Evolutionary conservation across 2,797 vertebrate genomes (phyloP).

Genomic region (Acrossocheilus wenchowensis): DNA sequence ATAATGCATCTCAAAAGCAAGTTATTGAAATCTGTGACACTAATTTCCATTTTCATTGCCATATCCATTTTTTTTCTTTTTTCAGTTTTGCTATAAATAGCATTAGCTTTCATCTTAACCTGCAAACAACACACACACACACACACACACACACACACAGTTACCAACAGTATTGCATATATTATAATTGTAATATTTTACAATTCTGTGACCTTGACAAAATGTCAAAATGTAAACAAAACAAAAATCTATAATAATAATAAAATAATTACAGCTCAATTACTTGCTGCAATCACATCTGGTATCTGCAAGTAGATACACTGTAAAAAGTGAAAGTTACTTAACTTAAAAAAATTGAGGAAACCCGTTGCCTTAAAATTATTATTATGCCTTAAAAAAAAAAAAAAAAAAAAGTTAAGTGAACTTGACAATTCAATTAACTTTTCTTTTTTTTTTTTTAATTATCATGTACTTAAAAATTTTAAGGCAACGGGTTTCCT

Average conservation of each 20-base stretch:
- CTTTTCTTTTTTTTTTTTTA: no score
- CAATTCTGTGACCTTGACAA: neutral
- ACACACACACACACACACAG: neutral
- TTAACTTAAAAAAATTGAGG: no score
- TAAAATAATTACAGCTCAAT: neutral
- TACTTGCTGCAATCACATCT: neutral
- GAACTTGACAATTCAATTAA: no score
- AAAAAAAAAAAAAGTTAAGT: no score
- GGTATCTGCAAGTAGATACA: no score
- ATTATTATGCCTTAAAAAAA: no score
- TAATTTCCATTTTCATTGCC: slow-evolving; percentile 5
- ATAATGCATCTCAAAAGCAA: neutral
- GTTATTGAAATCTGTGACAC: neutral
- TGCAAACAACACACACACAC: neutral
- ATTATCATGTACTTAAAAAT: no score
- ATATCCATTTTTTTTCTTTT: neutral
- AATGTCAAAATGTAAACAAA: neutral
- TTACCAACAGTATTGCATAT: neutral
- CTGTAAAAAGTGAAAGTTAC: no score
- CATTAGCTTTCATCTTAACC: neutral
- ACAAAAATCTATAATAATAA: no score
- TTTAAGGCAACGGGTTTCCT: no score
- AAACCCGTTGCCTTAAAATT: no score
- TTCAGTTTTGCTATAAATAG: neutral
- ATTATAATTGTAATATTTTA: neutral